These are phyloP conservation scores for Euura saliciscinereae DNA, from an alignment of 1,140 invertebrate genomes.

Conservation along the genomic window DNA sequence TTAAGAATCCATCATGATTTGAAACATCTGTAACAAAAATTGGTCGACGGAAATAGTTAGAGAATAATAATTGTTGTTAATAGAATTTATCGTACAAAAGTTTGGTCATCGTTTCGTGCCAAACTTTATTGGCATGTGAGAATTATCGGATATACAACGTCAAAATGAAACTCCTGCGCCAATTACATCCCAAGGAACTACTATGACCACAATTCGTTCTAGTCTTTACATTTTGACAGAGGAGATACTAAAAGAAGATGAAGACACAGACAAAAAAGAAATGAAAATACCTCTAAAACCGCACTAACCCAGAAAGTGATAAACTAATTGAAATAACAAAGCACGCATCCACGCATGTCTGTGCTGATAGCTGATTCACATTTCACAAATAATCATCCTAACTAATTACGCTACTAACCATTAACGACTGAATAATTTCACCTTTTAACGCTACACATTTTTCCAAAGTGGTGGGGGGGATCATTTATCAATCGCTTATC, in stretches of 20 bases:
- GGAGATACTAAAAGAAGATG: not conserved
- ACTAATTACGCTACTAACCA: no score
- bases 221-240: not conserved
- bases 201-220: not conserved
- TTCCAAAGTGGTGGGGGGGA: no score
- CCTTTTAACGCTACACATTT: no score
- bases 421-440: no score
- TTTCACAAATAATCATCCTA: no score
- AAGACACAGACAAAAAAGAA: no score
- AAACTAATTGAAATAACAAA: not conserved
- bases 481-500: no score
- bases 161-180: not conserved
- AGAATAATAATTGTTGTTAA: conserved; percentile 30
- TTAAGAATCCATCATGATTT: conserved; percentile 53
- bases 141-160: not conserved
- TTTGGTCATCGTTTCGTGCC: not conserved
- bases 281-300: no score
- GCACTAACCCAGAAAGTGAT: not conserved
- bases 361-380: no score
- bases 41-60: conserved; percentile 31
- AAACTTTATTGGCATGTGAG: not conserved
- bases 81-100: conserved; percentile 9
- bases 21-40: conserved; percentile 50
- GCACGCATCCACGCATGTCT: no score
- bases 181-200: not conserved